Evolutionary conservation across 2,888 invertebrate species (phyloP).

Genomic region (Tanaodytes sp.): DNA sequence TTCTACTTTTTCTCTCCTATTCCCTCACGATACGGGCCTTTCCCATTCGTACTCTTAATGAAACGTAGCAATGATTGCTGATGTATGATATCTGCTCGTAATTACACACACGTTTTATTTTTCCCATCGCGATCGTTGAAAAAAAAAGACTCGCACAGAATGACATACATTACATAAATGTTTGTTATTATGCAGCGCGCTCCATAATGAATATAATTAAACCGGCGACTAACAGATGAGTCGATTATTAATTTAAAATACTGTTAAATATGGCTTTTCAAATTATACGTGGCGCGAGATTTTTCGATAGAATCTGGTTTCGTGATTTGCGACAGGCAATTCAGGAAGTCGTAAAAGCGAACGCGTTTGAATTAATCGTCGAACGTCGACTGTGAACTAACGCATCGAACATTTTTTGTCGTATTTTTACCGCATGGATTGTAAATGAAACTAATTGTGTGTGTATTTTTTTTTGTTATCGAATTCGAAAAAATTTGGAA

Average conservation of each 20-base stretch:
- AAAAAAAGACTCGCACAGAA: slow-evolving; percentile 11
- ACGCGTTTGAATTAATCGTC: too few relatives aligned
- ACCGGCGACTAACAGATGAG: not conserved
- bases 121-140: slow-evolving; percentile 2
- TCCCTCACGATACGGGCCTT: slow-evolving; percentile 41
- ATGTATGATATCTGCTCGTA: slow-evolving; percentile 36
- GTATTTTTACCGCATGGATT: too few relatives aligned
- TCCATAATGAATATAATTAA: slow-evolving; percentile 24
- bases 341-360: too few relatives aligned
- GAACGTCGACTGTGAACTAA: too few relatives aligned
- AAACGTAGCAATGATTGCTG: slow-evolving; percentile 45
- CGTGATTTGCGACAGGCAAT: too few relatives aligned
- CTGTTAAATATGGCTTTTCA: not conserved
- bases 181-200: slow-evolving; percentile 20
- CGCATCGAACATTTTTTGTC: too few relatives aligned
- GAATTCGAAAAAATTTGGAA: too few relatives aligned
- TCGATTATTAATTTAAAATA: slow-evolving; percentile 25
- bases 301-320: slow-evolving; percentile 5
- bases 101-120: slow-evolving; percentile 29
- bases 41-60: slow-evolving; percentile 37
- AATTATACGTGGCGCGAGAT: slow-evolving; percentile 7
- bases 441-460: too few relatives aligned
- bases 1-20: slow-evolving; percentile 55
- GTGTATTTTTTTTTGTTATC: too few relatives aligned
- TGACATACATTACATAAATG: slow-evolving; percentile 30